Evolutionary conservation across 2,888 invertebrate species (phyloP), one percentile per base, ranked within the genome.

Genomic region (Polydrusus cervinus): DNA sequence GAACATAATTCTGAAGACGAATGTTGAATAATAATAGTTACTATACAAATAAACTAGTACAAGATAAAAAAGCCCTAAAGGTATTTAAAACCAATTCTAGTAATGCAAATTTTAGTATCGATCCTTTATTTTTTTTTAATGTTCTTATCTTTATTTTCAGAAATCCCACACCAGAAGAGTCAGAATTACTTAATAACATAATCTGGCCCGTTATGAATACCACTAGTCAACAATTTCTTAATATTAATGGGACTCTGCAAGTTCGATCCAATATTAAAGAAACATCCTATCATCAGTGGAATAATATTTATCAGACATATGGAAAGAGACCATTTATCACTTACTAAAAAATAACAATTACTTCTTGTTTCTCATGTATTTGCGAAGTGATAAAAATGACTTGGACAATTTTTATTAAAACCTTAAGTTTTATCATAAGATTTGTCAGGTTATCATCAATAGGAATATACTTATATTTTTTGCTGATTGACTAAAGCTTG

Each of bases 201-300:
- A 53, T n/a, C n/a, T 53, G 53, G 53, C 11, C 11, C 3, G 3
- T 13, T 25, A n/a, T 30, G 0, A 53, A 6, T 6, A 5, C 30
- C 25, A 53, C 25, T 3, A 8, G 1, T 13, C 53, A 53, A 30
- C 53, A 25, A n/a, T 53, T 11, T 25, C 20, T 53, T 13, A 53
- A 53, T n/a, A 53, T 53, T 30, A 53, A 53, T n/a, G 30, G 30
- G 3, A 53, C 53, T 13, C n/a, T 53, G 53, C 30, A 53, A n/a
- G 13, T 53, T 3, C 11, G 53, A 7, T 30, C 1, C n/a, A 53
- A 25, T 30, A 3, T 53, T 10, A 53, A 11, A 25, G n/a, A 8
- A 53, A 30, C n/a, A 25, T 25, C 53, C 11, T 53, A 16, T n/a
- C n/a, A 30, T 6, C 10, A n/a, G 7, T 53, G 53, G 53, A 30